Percentiles rank a stretch among this genome's conserved stretches.
phyloP scores from a whole-genome alignment of 2,888 invertebrate species.

The Yponomeuta malinellus region DNA sequence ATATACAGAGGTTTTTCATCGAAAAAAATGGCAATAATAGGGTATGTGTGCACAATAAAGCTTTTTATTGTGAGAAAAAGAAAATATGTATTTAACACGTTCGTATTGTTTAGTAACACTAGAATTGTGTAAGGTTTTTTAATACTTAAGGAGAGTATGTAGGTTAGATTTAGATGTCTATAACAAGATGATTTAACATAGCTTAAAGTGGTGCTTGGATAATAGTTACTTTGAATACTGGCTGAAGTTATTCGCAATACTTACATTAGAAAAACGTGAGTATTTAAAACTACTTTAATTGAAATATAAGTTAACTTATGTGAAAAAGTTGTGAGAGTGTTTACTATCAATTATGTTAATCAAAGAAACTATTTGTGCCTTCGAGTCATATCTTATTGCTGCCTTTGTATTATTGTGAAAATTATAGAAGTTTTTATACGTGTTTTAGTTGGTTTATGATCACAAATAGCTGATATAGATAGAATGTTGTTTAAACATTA shows the following conservation, averaged over 20 bases:
- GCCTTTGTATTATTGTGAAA: constrained; percentile 45
- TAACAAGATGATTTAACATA: constrained; percentile 41
- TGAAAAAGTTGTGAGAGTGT: constrained; percentile 1
- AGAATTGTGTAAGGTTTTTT: constrained; percentile 11
- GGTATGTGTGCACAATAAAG: constrained; percentile 49
- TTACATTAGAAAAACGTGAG: background rate
- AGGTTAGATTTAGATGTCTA: constrained; percentile 49
- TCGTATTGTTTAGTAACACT: constrained; percentile 9
- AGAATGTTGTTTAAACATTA: constrained; percentile 4
- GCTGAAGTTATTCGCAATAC: background rate
- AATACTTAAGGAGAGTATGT: constrained; percentile 27
- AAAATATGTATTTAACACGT: constrained; percentile 10
- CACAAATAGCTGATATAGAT: constrained; percentile 6
- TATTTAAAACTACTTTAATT: background rate
- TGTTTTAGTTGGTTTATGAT: constrained; percentile 25
- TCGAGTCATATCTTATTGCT: constrained; percentile 67
- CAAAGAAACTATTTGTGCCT: constrained; percentile 59
- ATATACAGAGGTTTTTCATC: constrained; percentile 36
- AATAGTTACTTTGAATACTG: constrained; percentile 28
- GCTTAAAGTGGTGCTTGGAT: constrained; percentile 53
- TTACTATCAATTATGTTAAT: constrained; percentile 41
- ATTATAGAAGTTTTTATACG: constrained; percentile 51
- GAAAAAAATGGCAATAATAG: constrained; percentile 69
- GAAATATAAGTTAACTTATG: background rate
- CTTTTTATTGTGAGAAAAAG: constrained; percentile 31